phyloP scores from a whole-genome alignment of 2,797 vertebrate genomes.

The Syncerus caffer region DNA sequence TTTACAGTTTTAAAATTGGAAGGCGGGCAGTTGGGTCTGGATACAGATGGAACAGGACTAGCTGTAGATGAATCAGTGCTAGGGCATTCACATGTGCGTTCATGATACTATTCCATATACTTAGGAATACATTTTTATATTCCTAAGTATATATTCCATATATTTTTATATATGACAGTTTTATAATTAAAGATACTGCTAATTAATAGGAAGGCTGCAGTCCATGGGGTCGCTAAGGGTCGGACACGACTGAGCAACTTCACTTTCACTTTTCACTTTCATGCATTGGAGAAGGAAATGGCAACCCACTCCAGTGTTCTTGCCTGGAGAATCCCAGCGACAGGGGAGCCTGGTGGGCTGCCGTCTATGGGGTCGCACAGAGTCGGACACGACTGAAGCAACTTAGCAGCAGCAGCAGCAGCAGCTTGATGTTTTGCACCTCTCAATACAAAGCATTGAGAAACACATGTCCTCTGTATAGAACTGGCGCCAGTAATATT shows the following conservation, averaged over 20 bases:
- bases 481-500: neutral
- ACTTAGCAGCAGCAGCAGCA: too few relatives aligned
- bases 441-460: neutral
- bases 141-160: too few relatives aligned
- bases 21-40: neutral
- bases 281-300: too few relatives aligned
- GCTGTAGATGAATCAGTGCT: neutral
- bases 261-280: too few relatives aligned
- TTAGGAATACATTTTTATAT: neutral
- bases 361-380: fast-evolving
- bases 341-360: too few relatives aligned
- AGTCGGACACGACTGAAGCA: too few relatives aligned
- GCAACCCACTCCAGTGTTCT: too few relatives aligned
- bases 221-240: too few relatives aligned
- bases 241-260: too few relatives aligned
- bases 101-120: neutral
- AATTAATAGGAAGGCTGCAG: neutral
- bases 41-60: neutral
- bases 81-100: neutral
- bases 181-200: neutral
- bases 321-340: too few relatives aligned
- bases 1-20: neutral
- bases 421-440: neutral
- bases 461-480: neutral
- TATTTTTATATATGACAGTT: neutral